phyloP scores from a whole-genome alignment of 2,113 vertebrate species.

The Stigmatopora nigra region DNA sequence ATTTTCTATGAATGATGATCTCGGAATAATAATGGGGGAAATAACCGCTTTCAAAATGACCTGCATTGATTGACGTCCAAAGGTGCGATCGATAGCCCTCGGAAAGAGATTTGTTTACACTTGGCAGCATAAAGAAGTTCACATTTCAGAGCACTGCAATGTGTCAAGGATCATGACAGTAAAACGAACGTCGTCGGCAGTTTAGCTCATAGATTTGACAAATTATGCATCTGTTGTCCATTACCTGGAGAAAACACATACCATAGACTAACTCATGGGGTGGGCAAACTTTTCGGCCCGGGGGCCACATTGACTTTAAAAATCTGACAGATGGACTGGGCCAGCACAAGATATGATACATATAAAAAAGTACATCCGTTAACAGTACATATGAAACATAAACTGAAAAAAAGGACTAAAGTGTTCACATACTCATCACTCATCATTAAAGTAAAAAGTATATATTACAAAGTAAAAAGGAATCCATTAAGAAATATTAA shows the following conservation, averaged over 20 bases:
- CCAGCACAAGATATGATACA: too few relatives aligned
- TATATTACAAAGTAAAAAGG: too few relatives aligned
- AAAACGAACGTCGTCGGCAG: neutral
- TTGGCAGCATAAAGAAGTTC: neutral
- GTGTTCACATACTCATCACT: too few relatives aligned
- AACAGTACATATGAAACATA: too few relatives aligned
- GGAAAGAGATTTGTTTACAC: neutral
- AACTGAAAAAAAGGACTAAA: too few relatives aligned
- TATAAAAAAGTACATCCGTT: too few relatives aligned
- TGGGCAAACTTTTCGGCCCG: too few relatives aligned
- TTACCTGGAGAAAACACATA: neutral
- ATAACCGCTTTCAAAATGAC: neutral
- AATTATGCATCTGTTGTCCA: neutral
- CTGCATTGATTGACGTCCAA: neutral
- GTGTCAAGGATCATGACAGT: neutral
- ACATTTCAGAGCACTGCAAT: neutral
- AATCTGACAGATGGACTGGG: too few relatives aligned
- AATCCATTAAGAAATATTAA: too few relatives aligned
- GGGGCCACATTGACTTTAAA: too few relatives aligned
- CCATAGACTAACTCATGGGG: too few relatives aligned
- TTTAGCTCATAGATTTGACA: neutral
- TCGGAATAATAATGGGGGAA: neutral
- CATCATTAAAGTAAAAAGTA: too few relatives aligned
- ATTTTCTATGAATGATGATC: neutral
- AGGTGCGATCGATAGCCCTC: neutral